Evolutionary conservation across 1,140 invertebrate species (phyloP).

Genomic region (Lordiphosa collinella): DNA sequence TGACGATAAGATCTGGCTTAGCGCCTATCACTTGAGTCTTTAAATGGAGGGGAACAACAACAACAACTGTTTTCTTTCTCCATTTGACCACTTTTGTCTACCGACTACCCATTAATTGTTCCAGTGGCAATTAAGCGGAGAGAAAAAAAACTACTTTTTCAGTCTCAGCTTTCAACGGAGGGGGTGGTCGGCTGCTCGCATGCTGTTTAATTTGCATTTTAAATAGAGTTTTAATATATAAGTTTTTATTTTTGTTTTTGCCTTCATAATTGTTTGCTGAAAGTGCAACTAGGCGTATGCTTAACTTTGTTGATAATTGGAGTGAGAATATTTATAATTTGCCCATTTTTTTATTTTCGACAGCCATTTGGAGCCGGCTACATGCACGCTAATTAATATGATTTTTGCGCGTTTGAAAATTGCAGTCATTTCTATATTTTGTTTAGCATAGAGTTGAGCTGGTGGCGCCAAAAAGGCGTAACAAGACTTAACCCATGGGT

Average conservation of each 20-base stretch:
- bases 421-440: conserved; percentile 37
- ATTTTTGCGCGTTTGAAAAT: conserved; percentile 57
- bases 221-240: conserved; percentile 64
- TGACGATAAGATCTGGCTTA: conserved; percentile 56
- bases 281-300: conserved; percentile 73
- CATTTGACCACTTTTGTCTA: conserved; percentile 50
- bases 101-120: conserved; percentile 4
- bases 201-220: conserved; percentile 65
- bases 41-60: conserved; percentile 12
- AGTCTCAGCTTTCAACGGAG: conserved; percentile 59
- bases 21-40: conserved; percentile 31
- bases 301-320: conserved; percentile 77
- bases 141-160: conserved; percentile 53
- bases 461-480: conserved; percentile 52
- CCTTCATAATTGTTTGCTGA: conserved; percentile 66
- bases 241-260: conserved; percentile 32
- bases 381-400: conserved; percentile 66
- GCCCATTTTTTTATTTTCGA: conserved; percentile 14
- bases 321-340: conserved; percentile 75
- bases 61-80: conserved; percentile 47
- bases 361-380: conserved; percentile 40
- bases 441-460: conserved; percentile 3
- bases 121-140: conserved; percentile 52
- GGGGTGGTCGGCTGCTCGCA: conserved; percentile 21
- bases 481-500: conserved; percentile 38